Base-by-base conservation (phyloP, 2,888 invertebrate species). In the Apamea anceps region DNA sequence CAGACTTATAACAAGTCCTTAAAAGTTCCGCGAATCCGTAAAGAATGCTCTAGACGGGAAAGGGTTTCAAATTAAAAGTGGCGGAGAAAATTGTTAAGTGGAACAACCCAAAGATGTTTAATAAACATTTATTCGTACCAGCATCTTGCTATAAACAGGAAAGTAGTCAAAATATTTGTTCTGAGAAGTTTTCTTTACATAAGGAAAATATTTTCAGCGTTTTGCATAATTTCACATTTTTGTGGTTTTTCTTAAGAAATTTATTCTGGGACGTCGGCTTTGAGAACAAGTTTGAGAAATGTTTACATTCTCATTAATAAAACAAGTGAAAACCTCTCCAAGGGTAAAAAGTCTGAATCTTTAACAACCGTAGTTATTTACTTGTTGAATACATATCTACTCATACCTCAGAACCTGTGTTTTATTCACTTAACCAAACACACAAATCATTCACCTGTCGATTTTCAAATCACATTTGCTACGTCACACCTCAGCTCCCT, bases 121-220 rank as follows among this genome's bases (percentile, higher is more conserved):
- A 73, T n/a, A 84, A 75, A 87, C 73, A 79, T 71, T 84, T 84
- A 79, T 85, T 75, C 60, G 12, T 68, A 6, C 42, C 57, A 63
- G 6, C 67, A 66, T 77, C 77, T 80, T 77, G 72, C 21, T 77
- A 87, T 71, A 84, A 84, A 77, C 67, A n/a, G n/a, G 70, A 67
- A 80, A 77, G 66, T 72, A 77, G 65, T 28, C 68, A 73, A 87
- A 84, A 85, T 75, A 87, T 87, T 85, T 85, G 85, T 74, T 85
- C 28, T 6, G 13, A 74, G 80, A 87, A 84, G 32, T 80, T 85
- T 60, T 67, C 66, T 86, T 86, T 82, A 63, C 66, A 28, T 70
- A 74, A 72, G 37, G 72, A 63, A 82, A 85, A 82, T 54, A 82
- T 74, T 82, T 76, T 65, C 15, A 13, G 45, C 18, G 25, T 77